Evolutionary conservation across 2,797 vertebrate species (phyloP), one percentile per base, ranked within the genome.

Genomic region (Linurgus olivaceus): DNA sequence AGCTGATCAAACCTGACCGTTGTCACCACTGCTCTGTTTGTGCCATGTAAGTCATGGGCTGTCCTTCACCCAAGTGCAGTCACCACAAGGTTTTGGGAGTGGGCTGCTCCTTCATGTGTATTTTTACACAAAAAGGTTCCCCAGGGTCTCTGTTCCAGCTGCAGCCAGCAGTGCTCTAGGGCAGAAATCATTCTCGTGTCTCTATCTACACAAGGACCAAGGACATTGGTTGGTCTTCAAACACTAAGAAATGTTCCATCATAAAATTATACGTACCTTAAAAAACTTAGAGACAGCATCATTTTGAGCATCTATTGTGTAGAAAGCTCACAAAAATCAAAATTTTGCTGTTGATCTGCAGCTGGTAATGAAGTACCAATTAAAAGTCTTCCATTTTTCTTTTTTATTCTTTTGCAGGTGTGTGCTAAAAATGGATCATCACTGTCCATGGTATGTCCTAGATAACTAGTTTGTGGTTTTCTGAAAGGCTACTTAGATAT

Each of bases 371-470:
- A 70, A 47, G 23, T 42, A n/a, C 29, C 38, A 63, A 47, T n/a
- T 51, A 47, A 63, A 35, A 65, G 16, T 63, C 12, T 70, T 70
- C 25, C 15, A 6, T 42, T 84, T 76, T 76, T 28, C 73, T 65
- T 91, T 96, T 94, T 81, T 74, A 25, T 95, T 54, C 78, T 59
- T 90, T 92, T 95, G 63, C 95, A 99, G 99, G 86, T 99, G 99
- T 63, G 98, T 99, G 89, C 97, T 99, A 95, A 99, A 99, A 98
- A 99, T 99, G 99, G 99, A 99, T 97, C 99, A 99, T 97, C 99
- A 99, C 93, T 99, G 99, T 88, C 99, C 99, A 4, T 99, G 99
- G 99, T 99, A 98, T 93, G 98, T 97, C 61, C 79, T 57, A 48
- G 76, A 81, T 57, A 57, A 57, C 9, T 89, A 40, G 58, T 73